Conservation (phyloP, 2,888 invertebrate species). For the Trichogramma evanescens region DNA sequence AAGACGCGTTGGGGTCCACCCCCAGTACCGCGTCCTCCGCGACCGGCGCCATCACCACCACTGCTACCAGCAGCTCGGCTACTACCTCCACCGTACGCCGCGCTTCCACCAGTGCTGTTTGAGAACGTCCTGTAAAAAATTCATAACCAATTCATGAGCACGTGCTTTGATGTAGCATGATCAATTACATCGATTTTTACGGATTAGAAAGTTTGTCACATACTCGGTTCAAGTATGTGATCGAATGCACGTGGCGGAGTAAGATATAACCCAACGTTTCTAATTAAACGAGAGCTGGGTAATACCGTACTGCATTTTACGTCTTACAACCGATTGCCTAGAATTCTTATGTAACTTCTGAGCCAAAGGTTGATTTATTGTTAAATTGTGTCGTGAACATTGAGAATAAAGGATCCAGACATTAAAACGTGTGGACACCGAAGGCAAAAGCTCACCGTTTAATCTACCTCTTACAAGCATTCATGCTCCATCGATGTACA, state of each 20-base stretch:
- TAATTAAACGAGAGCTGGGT: no score
- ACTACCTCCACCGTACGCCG: slow-evolving; percentile 24
- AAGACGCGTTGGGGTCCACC: slow-evolving; percentile 45
- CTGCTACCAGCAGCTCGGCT: slow-evolving; percentile 26
- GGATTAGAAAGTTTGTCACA: not conserved
- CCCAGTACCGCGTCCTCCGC: slow-evolving; percentile 36
- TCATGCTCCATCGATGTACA: slow-evolving; percentile 61
- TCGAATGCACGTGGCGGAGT: not conserved
- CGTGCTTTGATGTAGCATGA: not conserved
- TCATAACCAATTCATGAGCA: not conserved
- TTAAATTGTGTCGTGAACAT: slow-evolving; percentile 53
- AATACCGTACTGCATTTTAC: no score
- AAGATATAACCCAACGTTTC: no score
- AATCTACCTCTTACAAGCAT: slow-evolving; percentile 69
- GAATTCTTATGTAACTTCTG: no score
- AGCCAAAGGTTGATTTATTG: not conserved
- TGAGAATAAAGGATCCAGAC: slow-evolving; percentile 72
- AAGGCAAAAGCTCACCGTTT: slow-evolving; percentile 63
- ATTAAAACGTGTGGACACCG: slow-evolving; percentile 64
- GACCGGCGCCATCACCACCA: slow-evolving; percentile 26
- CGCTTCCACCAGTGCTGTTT: slow-evolving; percentile 30
- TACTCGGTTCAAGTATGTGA: not conserved
- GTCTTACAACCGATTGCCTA: no score
- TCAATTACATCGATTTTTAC: not conserved
- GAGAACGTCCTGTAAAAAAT: slow-evolving; percentile 36